Conservation (phyloP, 2,797 vertebrate genomes). For the Mionectes olivaceus region DNA sequence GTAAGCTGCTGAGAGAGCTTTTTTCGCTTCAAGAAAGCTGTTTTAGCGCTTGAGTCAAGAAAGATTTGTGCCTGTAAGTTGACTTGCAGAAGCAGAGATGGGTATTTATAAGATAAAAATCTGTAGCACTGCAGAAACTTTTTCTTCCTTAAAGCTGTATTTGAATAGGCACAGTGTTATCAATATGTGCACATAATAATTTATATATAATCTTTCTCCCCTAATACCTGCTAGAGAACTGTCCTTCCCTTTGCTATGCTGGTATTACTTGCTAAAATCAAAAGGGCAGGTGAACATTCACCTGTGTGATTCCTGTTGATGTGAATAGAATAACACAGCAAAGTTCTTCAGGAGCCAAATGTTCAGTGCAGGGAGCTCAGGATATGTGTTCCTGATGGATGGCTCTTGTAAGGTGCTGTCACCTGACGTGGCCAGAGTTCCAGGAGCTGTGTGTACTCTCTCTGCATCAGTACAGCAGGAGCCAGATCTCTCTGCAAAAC, state of each 20-base stretch:
- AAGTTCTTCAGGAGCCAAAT: neutral
- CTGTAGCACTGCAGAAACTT: neutral
- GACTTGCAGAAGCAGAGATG: neutral
- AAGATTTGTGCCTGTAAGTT: neutral
- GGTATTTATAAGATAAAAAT: neutral
- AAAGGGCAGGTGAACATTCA: neutral
- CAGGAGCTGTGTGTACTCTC: neutral
- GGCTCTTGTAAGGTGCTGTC: neutral
- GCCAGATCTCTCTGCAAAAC: neutral
- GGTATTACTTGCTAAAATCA: neutral
- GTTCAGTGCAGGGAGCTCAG: neutral
- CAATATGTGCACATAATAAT: neutral
- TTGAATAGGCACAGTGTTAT: neutral
- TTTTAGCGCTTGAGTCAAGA: neutral
- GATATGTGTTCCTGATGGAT: neutral
- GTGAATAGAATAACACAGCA: neutral
- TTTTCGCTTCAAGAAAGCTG: neutral
- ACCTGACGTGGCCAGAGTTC: neutral
- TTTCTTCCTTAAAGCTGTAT: neutral
- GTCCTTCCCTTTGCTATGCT: neutral
- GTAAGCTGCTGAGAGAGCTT: neutral
- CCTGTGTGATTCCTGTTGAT: neutral
- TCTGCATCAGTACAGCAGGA: neutral
- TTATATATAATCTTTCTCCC: neutral
- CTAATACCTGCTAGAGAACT: neutral